Percentiles rank a stretch among this genome's conserved stretches.
Conservation (phyloP, 2,797 vertebrate species). For the Rhyacichthys aspro region DNA sequence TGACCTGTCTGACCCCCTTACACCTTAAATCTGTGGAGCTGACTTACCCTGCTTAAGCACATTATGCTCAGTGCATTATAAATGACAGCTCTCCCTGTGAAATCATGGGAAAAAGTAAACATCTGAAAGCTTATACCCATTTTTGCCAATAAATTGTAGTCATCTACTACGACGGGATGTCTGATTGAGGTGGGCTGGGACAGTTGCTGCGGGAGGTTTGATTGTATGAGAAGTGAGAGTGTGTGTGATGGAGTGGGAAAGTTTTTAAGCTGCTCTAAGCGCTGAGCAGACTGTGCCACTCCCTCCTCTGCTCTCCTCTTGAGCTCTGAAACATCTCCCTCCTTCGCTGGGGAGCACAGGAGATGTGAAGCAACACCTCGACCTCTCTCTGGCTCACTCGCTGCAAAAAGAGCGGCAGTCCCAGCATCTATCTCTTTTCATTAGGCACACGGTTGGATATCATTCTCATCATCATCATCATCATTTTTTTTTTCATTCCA, state of each 20-base stretch:
- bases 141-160: too few relatives aligned
- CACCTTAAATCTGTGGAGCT: conserved; percentile 37
- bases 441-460: conserved; percentile 6
- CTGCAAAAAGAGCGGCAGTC: background rate
- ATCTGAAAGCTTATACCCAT: too few relatives aligned
- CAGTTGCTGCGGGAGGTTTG: conserved; percentile 1
- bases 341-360: conserved; percentile 40
- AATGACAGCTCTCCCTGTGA: conserved; percentile 1
- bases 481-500: conserved; percentile 7
- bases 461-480: background rate
- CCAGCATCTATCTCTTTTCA: conserved; percentile 1
- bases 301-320: conserved; percentile 17
- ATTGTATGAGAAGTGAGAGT: conserved; percentile 8
- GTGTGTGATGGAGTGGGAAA: conserved; percentile 27
- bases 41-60: background rate
- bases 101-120: background rate
- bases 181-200: too few relatives aligned
- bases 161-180: too few relatives aligned
- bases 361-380: conserved; percentile 45
- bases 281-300: conserved; percentile 25
- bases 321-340: conserved; percentile 42
- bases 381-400: conserved; percentile 20
- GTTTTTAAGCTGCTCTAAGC: conserved; percentile 36
- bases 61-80: conserved; percentile 2
- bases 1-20: conserved; percentile 53